These are phyloP conservation scores for Polia nebulosa DNA, from an alignment of 2,888 invertebrate genomes.

Conservation along the genomic window DNA sequence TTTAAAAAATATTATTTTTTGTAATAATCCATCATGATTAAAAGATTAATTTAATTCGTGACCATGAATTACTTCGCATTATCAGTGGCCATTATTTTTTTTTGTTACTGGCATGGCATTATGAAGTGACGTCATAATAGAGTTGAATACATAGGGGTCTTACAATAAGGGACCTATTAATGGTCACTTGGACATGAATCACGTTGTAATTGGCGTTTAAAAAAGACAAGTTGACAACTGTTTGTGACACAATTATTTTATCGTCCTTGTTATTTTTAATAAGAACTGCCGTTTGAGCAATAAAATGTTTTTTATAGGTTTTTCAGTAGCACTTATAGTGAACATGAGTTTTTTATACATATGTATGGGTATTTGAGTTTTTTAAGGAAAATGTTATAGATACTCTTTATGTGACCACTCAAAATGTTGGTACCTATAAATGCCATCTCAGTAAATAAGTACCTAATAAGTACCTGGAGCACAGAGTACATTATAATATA, in stretches of 20 bases:
- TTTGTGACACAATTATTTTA: slow-evolving; percentile 25
- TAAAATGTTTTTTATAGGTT: not conserved
- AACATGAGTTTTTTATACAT: not conserved
- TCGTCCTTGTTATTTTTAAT: slow-evolving; percentile 15
- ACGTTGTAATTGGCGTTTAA: slow-evolving; percentile 38
- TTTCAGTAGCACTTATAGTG: not conserved
- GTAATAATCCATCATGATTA: slow-evolving; percentile 27
- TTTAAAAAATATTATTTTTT: not conserved
- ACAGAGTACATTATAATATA: too few species aligned
- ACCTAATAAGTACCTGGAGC: too few species aligned
- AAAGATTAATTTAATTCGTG: slow-evolving; percentile 17
- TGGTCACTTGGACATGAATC: slow-evolving; percentile 32
- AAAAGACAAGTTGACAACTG: slow-evolving; percentile 27
- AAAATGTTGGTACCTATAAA: not conserved
- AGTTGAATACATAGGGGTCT: slow-evolving; percentile 22
- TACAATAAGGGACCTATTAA: slow-evolving; percentile 38
- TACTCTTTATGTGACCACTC: not conserved
- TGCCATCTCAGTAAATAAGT: not conserved
- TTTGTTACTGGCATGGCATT: not conserved
- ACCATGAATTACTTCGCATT: not conserved
- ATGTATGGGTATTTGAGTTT: not conserved
- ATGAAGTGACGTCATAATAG: slow-evolving; percentile 33
- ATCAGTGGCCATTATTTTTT: slow-evolving; percentile 23
- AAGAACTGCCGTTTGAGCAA: slow-evolving; percentile 3
- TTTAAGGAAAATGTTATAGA: not conserved